phyloP scores from a whole-genome alignment of 1,140 invertebrate species.

The Hyles vespertilio region DNA sequence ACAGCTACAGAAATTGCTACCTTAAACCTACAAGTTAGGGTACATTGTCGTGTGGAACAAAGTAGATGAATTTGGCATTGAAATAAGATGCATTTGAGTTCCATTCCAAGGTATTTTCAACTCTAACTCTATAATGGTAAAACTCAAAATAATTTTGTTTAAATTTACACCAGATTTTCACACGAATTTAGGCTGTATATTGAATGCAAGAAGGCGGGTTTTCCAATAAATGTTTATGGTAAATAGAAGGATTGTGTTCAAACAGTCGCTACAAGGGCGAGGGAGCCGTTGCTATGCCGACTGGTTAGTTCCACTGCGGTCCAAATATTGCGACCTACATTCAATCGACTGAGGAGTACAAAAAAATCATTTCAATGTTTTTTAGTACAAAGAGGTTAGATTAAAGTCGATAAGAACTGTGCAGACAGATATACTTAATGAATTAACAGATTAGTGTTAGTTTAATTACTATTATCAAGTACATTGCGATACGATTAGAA shows the following conservation, averaged over 20 bases:
- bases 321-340: neutral
- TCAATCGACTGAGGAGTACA: neutral
- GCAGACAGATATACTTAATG: no score
- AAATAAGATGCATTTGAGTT: neutral
- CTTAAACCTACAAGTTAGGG: neutral
- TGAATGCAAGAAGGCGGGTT: neutral
- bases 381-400: neutral
- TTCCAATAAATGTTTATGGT: neutral
- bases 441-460: no score
- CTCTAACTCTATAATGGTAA: no score
- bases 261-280: constrained; percentile 12
- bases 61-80: constrained; percentile 1
- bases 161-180: neutral
- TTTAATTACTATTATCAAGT: no score
- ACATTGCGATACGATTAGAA: no score
- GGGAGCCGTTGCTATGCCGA: constrained; percentile 19
- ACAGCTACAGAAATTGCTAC: neutral
- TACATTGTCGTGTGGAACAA: neutral
- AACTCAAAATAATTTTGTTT: no score
- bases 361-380: neutral
- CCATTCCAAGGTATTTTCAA: no score
- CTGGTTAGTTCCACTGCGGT: constrained; percentile 10
- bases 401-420: neutral
- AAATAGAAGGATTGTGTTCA: constrained; percentile 13
- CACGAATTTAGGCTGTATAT: neutral